Base-by-base conservation (phyloP, 2,888 invertebrate genomes). In the Aphodius granarius region DNA sequence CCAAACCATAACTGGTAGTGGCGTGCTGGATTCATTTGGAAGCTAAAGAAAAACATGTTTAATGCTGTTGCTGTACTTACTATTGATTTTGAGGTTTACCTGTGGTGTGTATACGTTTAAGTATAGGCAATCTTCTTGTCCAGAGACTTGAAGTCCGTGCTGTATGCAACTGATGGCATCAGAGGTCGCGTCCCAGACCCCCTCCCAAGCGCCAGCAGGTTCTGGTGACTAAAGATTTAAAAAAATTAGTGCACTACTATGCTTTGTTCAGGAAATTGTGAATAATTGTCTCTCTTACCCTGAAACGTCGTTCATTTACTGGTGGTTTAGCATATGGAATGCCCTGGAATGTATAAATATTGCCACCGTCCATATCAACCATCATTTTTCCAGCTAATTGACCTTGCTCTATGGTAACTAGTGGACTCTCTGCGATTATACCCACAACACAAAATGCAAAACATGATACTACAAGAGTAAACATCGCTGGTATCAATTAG, bases 81-180 rank as follows among this genome's bases (percentile, higher is more conserved):
- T 43, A 43, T 3, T 43, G 13, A 13, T 6, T 2, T 43, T 21
- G 16, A 62, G 21, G 4, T 22, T 71, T 64, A 74, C 74, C 82
- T 88, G 86, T 6, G 92, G 91, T 4, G 89, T 88, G 83, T 91
- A 92, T 15, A 92, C 91, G 81, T 96, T 96, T 3, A 97, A 87
- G 79, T 94, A 95, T 1, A 97, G 89, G 82, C 96, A 97, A 85
- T 97, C 95, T 86, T 97, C 96, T 0, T 95, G 95, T 65, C 91
- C 91, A 64, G 94, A 89, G 18, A 89, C 87, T 66, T 74, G 68
- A 66, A 73, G 75, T 19, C 94, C 94, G 43, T 92, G 89, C 85
- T 96, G 96, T 0, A 93, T 92, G 84, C 96, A 97, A 3, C 92
- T 89, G 0, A 92, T 90, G 9, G 92, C 90, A 78, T 91, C 91